Percentiles rank a stretch among this genome's conserved stretches.
Conservation (phyloP, 2,888 invertebrate genomes). For the Tribolium freemani region DNA sequence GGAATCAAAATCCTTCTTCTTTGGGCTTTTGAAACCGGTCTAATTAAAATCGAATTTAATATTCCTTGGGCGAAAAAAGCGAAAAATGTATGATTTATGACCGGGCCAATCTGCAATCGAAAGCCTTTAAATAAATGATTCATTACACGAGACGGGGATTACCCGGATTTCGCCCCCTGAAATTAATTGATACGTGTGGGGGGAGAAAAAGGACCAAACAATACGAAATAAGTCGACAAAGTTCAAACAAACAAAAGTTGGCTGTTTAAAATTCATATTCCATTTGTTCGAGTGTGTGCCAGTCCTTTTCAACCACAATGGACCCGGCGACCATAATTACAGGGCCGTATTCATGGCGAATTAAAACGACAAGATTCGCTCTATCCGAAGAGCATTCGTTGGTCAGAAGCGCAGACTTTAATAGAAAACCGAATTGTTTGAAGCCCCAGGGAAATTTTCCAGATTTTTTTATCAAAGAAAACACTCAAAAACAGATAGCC, state of each 20-base stretch:
- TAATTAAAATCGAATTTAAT: slow-evolving; percentile 30
- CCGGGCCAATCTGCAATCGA: slow-evolving; percentile 21
- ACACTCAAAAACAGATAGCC: slow-evolving; percentile 1
- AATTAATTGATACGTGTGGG: slow-evolving; percentile 7
- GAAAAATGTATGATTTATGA: slow-evolving; percentile 27
- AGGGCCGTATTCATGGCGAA: slow-evolving; percentile 3
- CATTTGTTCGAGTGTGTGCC: slow-evolving; percentile 45
- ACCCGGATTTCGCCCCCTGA: background rate
- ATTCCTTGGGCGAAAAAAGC: slow-evolving; percentile 15
- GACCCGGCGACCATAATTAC: slow-evolving; percentile 23
- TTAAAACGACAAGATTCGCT: slow-evolving; percentile 7
- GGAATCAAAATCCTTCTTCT: too few species aligned
- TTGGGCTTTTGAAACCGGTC: background rate
- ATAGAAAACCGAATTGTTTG: slow-evolving; percentile 49
- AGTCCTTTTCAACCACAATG: slow-evolving; percentile 19
- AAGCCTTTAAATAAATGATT: slow-evolving; percentile 28
- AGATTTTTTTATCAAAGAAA: slow-evolving; percentile 1
- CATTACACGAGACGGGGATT: slow-evolving; percentile 18
- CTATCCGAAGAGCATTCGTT: background rate
- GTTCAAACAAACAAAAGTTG: slow-evolving; percentile 46
- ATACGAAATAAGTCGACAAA: slow-evolving; percentile 13
- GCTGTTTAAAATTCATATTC: slow-evolving; percentile 52
- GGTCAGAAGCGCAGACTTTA: slow-evolving; percentile 31
- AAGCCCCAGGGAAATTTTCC: slow-evolving; percentile 44
- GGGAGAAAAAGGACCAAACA: background rate